phyloP scores from a whole-genome alignment of 2,113 vertebrate species.

The Odocoileus hemionus region DNA sequence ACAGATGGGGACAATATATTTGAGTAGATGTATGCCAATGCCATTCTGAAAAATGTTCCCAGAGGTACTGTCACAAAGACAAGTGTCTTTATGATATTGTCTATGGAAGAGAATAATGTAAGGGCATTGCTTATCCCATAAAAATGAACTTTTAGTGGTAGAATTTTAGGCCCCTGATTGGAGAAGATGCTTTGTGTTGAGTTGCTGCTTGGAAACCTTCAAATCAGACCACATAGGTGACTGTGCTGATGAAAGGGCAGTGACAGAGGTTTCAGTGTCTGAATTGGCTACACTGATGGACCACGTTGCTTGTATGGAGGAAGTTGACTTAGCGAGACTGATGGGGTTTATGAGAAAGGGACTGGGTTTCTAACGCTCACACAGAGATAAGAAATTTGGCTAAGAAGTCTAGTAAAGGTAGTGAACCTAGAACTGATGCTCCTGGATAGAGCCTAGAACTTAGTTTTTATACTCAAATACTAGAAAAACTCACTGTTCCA shows the following conservation, averaged over 20 bases:
- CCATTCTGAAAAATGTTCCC: conserved; percentile 1
- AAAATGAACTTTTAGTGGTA: not conserved
- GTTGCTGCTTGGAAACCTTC: not conserved
- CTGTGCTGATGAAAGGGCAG: not conserved
- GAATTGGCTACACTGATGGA: not conserved
- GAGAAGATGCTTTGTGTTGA: not conserved
- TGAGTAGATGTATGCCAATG: not conserved
- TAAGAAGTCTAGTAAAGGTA: not conserved
- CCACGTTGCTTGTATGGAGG: not conserved
- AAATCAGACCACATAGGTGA: not conserved
- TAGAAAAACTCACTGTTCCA: not conserved
- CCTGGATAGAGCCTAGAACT: not conserved
- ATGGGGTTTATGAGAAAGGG: not conserved
- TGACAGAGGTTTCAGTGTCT: not conserved
- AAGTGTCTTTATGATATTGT: not conserved
- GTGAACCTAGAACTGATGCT: not conserved
- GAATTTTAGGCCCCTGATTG: not conserved
- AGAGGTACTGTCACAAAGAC: not conserved
- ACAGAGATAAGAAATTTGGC: not conserved
- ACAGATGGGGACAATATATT: not conserved
- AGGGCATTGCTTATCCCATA: not conserved
- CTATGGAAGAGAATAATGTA: not conserved
- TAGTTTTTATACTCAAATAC: not conserved
- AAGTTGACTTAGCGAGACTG: not conserved
- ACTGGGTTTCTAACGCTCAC: not conserved